Evolutionary conservation across 2,888 invertebrate genomes (phyloP).

Genomic region (Chrysolina americana): DNA sequence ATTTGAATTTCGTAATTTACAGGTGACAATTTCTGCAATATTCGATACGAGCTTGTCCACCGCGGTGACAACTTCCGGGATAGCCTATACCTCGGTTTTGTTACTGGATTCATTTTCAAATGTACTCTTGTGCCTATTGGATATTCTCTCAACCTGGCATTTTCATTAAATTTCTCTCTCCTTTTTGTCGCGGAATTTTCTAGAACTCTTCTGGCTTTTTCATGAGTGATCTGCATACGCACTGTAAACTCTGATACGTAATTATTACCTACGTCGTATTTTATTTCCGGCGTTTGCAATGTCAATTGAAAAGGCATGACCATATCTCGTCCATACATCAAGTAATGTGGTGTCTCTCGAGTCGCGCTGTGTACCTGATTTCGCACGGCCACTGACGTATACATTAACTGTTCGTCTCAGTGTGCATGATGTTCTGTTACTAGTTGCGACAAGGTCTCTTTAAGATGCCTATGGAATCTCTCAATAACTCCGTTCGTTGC

Average conservation of each 20-base stretch:
- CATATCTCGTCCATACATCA: no score
- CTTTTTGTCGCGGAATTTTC: no score
- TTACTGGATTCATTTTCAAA: no score
- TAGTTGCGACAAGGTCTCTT: not conserved
- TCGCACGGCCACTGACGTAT: no score
- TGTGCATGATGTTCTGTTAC: not conserved
- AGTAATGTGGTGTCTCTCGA: no score
- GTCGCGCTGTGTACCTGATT: no score
- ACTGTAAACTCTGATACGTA: not conserved
- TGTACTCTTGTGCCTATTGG: not conserved
- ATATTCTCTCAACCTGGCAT: not conserved
- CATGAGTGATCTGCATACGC: not conserved
- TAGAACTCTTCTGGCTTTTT: not conserved
- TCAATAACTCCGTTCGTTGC: not conserved
- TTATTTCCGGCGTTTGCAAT: no score
- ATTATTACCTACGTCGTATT: not conserved
- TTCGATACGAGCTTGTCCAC: not conserved
- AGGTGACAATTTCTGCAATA: not conserved
- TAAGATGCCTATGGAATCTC: not conserved
- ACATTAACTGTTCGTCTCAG: no score
- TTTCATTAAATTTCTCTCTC: no score
- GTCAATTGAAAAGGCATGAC: no score
- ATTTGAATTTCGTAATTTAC: not conserved
- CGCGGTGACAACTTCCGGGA: no score
- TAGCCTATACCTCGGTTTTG: not conserved